Conservation (phyloP, 2,113 vertebrate species). For the Barnardius zonarius region DNA sequence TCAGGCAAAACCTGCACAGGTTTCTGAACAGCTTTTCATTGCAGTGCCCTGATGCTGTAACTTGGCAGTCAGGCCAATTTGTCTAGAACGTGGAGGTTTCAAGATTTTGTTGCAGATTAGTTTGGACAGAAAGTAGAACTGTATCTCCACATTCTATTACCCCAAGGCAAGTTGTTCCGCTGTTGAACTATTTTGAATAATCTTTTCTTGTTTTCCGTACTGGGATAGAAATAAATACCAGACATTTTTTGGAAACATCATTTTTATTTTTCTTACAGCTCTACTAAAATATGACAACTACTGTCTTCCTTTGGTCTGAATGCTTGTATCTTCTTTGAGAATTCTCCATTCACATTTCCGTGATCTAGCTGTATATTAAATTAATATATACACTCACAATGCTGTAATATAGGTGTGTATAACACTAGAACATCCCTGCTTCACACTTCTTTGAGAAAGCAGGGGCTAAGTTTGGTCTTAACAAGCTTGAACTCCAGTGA, state of each 20-base stretch:
- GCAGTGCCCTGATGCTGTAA: background rate
- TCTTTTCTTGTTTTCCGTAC: background rate
- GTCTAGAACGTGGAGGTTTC: background rate
- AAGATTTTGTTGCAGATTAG: background rate
- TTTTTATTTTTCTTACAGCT: background rate
- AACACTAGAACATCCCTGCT: background rate
- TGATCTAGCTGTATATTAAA: background rate
- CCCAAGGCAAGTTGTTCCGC: background rate
- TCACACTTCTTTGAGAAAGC: background rate
- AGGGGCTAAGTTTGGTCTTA: background rate
- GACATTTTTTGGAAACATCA: background rate
- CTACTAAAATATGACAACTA: background rate
- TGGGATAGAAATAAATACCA: background rate
- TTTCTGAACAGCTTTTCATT: background rate
- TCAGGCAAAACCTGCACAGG: background rate
- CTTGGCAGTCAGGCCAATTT: background rate
- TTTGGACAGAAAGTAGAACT: background rate
- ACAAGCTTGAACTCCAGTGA: background rate
- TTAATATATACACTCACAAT: background rate
- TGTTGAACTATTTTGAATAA: background rate
- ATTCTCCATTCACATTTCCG: background rate
- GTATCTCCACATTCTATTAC: background rate
- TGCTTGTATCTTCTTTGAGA: background rate
- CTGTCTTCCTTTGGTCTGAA: background rate
- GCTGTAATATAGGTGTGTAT: background rate